Conservation (phyloP, 2,113 vertebrate genomes). For the Serinus canaria region DNA sequence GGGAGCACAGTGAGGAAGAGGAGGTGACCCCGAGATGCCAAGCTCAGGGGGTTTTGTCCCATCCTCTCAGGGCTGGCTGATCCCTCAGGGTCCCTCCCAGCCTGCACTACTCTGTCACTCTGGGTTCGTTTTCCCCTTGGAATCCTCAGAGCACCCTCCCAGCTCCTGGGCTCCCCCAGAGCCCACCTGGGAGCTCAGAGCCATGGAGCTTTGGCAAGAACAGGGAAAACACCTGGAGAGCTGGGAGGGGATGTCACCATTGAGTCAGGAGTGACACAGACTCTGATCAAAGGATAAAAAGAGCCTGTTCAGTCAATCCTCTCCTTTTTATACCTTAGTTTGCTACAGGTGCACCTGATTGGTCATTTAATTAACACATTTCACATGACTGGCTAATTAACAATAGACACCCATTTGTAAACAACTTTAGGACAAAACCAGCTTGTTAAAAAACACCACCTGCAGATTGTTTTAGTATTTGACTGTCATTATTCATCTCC, state of each 20-base stretch:
- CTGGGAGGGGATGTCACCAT: background rate
- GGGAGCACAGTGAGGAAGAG: too few relatives aligned
- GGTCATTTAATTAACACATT: background rate
- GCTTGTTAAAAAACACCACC: background rate
- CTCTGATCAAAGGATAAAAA: background rate
- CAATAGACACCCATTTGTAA: background rate
- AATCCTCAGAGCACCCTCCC: background rate
- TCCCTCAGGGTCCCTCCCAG: background rate
- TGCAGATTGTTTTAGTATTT: background rate
- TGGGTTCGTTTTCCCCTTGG: background rate
- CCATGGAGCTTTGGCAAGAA: background rate
- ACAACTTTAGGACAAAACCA: background rate
- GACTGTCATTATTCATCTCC: background rate
- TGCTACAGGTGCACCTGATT: background rate
- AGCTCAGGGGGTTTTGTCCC: too few relatives aligned
- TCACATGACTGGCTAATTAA: background rate
- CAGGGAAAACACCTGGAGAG: background rate
- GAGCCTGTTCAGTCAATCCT: background rate
- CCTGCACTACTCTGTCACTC: background rate
- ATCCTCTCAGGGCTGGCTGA: background rate
- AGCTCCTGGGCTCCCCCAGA: background rate
- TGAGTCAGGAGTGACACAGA: background rate
- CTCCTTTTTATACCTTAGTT: background rate
- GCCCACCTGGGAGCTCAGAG: background rate
- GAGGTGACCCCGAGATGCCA: background rate